Conservation (phyloP, 2,113 vertebrate species). For the Silurus asotus region DNA sequence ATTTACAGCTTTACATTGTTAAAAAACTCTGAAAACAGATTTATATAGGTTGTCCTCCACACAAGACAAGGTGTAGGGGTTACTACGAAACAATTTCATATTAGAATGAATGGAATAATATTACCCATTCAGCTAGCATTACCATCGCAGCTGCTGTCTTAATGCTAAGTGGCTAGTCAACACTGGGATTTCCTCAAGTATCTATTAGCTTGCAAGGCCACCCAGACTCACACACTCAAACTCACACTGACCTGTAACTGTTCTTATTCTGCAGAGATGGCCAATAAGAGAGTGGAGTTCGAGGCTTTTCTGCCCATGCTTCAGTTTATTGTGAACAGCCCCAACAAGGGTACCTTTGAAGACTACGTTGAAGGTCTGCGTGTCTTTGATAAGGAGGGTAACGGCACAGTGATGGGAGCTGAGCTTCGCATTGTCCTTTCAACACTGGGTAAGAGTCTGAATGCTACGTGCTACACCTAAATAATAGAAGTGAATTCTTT, state of each 20-base stretch:
- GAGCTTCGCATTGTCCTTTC: constrained; percentile 96
- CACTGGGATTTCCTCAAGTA: background rate
- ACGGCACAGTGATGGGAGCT: constrained; percentile 98
- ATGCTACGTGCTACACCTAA: background rate
- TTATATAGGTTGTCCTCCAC: no score
- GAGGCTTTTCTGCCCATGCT: constrained; percentile 96
- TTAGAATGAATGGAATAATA: background rate
- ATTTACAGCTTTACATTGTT: background rate
- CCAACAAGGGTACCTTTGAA: constrained; percentile 88
- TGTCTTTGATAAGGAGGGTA: constrained; percentile 99
- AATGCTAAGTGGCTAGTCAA: background rate
- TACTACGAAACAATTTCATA: background rate
- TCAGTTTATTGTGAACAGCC: constrained; percentile 92
- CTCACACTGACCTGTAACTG: constrained; percentile 16
- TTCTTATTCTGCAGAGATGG: constrained; percentile 77
- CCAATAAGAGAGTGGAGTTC: constrained; percentile 90
- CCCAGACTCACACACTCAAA: background rate
- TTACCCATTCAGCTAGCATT: background rate
- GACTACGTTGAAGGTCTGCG: constrained; percentile 99
- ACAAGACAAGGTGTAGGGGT: background rate
- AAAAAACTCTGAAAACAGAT: background rate
- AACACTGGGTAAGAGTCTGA: constrained; percentile 85
- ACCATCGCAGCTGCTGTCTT: background rate
- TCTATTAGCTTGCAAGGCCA: background rate
- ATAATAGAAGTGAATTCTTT: background rate